phyloP scores from a whole-genome alignment of 2,113 vertebrate genomes.

The Phyllopteryx taeniolatus region DNA sequence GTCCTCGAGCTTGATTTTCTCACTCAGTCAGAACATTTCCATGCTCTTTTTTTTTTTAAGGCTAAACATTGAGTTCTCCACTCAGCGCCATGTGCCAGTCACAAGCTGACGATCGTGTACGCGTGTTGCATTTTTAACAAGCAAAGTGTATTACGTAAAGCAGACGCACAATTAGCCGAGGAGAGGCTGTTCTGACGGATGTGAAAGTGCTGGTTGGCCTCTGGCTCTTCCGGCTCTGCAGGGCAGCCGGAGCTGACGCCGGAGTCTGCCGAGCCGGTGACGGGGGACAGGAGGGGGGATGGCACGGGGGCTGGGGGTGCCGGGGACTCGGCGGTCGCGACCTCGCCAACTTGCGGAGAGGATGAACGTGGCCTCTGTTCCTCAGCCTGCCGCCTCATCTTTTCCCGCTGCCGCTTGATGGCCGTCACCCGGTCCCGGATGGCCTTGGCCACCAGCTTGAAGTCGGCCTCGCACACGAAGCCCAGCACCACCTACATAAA shows the following conservation, averaged over 20 bases:
- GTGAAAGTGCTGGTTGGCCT: slow-evolving; percentile 87
- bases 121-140: neutral
- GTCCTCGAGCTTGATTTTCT: slow-evolving; percentile 5
- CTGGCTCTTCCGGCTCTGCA: slow-evolving; percentile 85
- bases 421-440: slow-evolving; percentile 85
- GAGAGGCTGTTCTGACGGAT: slow-evolving; percentile 86
- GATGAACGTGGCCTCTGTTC: slow-evolving; percentile 33
- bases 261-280: slow-evolving; percentile 65
- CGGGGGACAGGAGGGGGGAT: slow-evolving; percentile 55
- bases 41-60: neutral
- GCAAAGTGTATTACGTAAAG: neutral
- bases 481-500: slow-evolving; percentile 84
- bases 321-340: slow-evolving; percentile 31
- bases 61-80: slow-evolving; percentile 40
- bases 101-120: neutral
- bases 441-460: slow-evolving; percentile 92
- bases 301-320: slow-evolving; percentile 25
- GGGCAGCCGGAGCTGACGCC: slow-evolving; percentile 49
- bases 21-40: slow-evolving; percentile 1
- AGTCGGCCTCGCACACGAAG: slow-evolving; percentile 91
- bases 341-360: slow-evolving; percentile 21
- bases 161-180: slow-evolving; percentile 84
- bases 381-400: slow-evolving; percentile 75
- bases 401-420: slow-evolving; percentile 91
- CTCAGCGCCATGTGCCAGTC: slow-evolving; percentile 2